These are phyloP conservation scores for Osmerus eperlanus DNA, from an alignment of 2,113 vertebrate genomes.

Conservation along the genomic window DNA sequence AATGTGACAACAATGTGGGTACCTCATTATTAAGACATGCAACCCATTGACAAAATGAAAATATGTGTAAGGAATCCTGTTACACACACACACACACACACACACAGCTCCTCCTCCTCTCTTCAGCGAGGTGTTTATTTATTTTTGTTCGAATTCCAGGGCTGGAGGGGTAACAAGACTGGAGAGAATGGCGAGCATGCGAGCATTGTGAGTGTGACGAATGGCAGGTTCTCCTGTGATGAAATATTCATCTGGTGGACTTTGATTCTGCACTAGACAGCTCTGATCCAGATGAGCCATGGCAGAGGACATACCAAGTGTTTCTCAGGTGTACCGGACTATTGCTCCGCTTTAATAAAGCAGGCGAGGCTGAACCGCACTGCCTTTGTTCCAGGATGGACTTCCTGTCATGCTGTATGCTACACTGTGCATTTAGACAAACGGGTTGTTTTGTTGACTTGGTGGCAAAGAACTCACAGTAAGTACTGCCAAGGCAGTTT, in stretches of 20 bases:
- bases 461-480: too few species aligned
- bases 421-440: too few species aligned
- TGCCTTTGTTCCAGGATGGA: constrained; percentile 56
- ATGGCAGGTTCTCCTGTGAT: constrained; percentile 54
- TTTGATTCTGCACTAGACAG: constrained; percentile 65
- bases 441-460: too few species aligned
- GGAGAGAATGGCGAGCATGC: neutral
- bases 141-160: neutral
- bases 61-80: neutral
- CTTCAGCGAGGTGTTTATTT: neutral
- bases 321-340: constrained; percentile 38
- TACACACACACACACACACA: too few species aligned
- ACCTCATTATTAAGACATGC: too few species aligned
- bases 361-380: neutral
- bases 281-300: constrained; percentile 63
- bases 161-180: neutral
- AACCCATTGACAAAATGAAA: neutral
- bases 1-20: too few species aligned
- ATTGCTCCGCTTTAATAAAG: constrained; percentile 47
- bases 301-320: constrained; percentile 27
- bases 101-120: neutral
- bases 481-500: too few species aligned
- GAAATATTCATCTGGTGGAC: constrained; percentile 61
- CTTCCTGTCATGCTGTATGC: constrained; percentile 13
- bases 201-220: neutral